Conservation (phyloP, 2,888 invertebrate genomes). For the Lithophane semibrunnea region DNA sequence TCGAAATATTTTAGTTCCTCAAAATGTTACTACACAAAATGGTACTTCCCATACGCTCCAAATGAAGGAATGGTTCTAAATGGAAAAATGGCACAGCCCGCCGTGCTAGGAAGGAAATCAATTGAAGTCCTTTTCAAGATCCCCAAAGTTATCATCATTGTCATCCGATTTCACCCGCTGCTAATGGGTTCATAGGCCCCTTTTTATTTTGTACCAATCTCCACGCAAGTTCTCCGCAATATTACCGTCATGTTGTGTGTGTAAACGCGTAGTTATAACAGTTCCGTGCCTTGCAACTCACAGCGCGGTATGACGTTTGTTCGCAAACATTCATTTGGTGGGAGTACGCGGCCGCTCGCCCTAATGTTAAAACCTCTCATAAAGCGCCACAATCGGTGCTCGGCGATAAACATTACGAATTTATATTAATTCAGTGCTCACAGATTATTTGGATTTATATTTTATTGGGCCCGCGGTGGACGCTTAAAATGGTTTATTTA, state of each 20-base stretch:
- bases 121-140: background rate
- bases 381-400: slow-evolving; percentile 30
- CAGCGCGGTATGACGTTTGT: slow-evolving; percentile 36
- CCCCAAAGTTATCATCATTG: background rate
- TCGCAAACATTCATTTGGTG: slow-evolving; percentile 61
- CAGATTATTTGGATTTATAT: slow-evolving; percentile 25
- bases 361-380: slow-evolving; percentile 23
- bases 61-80: background rate
- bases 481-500: slow-evolving; percentile 1
- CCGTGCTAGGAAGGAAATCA: no score
- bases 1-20: background rate
- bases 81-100: no score
- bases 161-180: background rate
- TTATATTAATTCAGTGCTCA: slow-evolving; percentile 37
- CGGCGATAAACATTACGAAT: slow-evolving; percentile 30
- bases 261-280: slow-evolving; percentile 5
- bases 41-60: background rate
- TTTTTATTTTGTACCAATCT: background rate
- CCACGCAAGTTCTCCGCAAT: background rate
- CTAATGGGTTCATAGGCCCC: background rate
- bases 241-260: background rate
- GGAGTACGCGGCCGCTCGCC: slow-evolving; percentile 49
- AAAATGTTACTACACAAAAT: no score
- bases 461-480: background rate
- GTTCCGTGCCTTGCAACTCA: slow-evolving; percentile 4